Base-by-base conservation (phyloP, 1,140 invertebrate genomes). In the Manduca sexta region DNA sequence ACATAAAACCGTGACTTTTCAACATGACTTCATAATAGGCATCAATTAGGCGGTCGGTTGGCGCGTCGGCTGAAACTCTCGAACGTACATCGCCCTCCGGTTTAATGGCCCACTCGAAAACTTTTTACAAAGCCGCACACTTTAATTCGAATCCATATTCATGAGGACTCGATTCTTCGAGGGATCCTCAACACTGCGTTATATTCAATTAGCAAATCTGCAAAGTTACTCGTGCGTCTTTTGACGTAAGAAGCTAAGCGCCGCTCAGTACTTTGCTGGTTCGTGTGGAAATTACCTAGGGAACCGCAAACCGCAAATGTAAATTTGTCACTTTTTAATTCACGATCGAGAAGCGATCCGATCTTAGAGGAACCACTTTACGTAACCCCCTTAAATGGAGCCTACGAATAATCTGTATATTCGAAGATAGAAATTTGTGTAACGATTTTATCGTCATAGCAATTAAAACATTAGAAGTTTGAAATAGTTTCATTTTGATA, bases 101-200 rank as follows among this genome's bases (percentile, higher is more conserved):
- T 56, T 58, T 64, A 67, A 63, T 64, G 54, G 63, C 57, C 56
- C 40, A 57, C 61, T 62, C 69, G 66, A 66, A 65, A 71, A 69
- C 64, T 68, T 74, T 74, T 77, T 70, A 65, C 67, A 64, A 57
- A 73, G 62, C 52, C 33, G 64, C 70, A 66, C 62, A 66, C 64
- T 70, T 64, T 56, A 53, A 47, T 48, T 34, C 26, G 45, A 56
- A 68, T 76, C 56, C 71, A 79, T 79, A 79, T 76, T 79, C 75
- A 81, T 81, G 73, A 76, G 50, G 26, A 46, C 54, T 60, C 55
- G 48, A 60, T 58, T 52, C 51, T 50, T 60, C 45, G 30, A 52
- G 60, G 57, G 57, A 57, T 51, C 50, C 60, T 56, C 60, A 62
- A 69, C 67, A 65, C 55, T 67, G 65, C 62, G 56, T 74, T 81